A percentile compares a stretch with the other conserved stretches of the same genome.
Evolutionary conservation across 2,113 vertebrate genomes (phyloP).

Genomic region (Eolophus roseicapilla): DNA sequence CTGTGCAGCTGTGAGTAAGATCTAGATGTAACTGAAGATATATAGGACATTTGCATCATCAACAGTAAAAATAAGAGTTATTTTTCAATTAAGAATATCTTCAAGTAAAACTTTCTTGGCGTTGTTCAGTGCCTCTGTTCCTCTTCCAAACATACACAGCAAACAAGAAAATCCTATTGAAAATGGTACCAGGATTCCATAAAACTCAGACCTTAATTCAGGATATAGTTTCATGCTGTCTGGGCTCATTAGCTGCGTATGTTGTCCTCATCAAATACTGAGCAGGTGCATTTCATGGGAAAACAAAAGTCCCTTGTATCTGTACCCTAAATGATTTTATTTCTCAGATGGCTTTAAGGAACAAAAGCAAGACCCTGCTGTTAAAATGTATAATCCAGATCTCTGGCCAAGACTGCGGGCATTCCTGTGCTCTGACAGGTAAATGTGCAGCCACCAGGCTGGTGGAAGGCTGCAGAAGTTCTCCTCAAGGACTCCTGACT

Average conservation of each 20-base stretch:
- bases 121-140: neutral
- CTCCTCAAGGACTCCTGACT: neutral
- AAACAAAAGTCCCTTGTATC: constrained; percentile 7
- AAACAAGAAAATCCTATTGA: neutral
- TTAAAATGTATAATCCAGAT: neutral
- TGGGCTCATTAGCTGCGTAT: neutral
- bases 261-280: constrained; percentile 1
- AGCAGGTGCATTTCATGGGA: neutral
- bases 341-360: neutral
- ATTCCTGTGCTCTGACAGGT: neutral
- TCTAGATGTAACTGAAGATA: constrained; percentile 26
- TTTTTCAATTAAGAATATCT: constrained; percentile 26
- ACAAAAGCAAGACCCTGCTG: neutral
- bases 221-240: neutral
- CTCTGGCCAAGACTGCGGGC: neutral
- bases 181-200: neutral
- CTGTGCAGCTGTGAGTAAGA: constrained; percentile 44
- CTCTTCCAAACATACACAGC: neutral
- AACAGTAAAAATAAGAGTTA: neutral
- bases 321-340: neutral
- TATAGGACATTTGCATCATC: neutral
- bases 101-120: neutral
- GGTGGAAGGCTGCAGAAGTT: neutral
- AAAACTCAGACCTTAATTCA: neutral
- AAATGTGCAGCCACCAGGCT: neutral